A percentile compares a stretch with the other conserved stretches of the same genome.
phyloP scores from a whole-genome alignment of 2,113 vertebrate genomes.

The Eudyptes chrysolophus region DNA sequence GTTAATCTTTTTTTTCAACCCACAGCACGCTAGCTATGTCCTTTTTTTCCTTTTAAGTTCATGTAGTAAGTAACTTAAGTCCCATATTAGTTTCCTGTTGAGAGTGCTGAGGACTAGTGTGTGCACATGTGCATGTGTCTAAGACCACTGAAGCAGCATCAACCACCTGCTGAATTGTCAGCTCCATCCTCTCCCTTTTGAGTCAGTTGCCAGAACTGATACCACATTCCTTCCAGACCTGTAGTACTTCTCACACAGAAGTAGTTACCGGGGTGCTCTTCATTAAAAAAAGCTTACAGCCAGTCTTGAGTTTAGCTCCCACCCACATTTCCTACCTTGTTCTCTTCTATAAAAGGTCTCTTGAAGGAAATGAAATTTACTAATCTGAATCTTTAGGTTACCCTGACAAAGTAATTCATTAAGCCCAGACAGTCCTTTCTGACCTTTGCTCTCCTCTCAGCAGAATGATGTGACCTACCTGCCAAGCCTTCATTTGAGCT shows the following conservation, averaged over 20 bases:
- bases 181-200: background rate
- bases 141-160: background rate
- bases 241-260: background rate
- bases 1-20: background rate
- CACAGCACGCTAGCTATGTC: no score
- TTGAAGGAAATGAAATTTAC: background rate
- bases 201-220: background rate
- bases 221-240: background rate
- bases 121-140: background rate
- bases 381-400: background rate
- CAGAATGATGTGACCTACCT: background rate
- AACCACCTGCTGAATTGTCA: background rate
- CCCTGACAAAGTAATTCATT: slow-evolving; percentile 40
- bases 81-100: background rate
- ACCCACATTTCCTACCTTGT: background rate
- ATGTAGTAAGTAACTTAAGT: background rate
- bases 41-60: background rate
- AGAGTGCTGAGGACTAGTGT: background rate
- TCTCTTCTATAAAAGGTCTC: background rate
- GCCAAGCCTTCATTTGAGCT: background rate
- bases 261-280: background rate
- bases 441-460: slow-evolving; percentile 27
- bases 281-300: background rate
- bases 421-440: background rate
- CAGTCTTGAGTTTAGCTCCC: background rate